Conservation (phyloP, 2,888 invertebrate genomes). For the Acleris holmiana region DNA sequence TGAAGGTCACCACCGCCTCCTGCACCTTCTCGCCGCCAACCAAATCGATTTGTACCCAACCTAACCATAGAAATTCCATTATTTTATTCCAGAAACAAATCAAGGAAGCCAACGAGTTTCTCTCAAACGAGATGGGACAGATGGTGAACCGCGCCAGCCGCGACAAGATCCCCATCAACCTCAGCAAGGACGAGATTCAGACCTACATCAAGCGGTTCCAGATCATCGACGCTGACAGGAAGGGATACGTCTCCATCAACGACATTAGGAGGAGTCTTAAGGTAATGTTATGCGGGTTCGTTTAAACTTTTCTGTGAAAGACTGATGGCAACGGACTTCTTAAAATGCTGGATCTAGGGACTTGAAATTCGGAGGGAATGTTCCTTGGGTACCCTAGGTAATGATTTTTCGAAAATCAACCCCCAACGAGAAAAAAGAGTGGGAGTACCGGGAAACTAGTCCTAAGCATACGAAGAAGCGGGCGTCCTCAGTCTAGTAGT, state of each 20-base stretch:
- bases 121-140: conserved; percentile 98
- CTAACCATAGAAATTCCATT: no score
- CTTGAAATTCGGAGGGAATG: no score
- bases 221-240: conserved; percentile 96
- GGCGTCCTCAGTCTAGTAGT: no score
- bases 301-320: not conserved
- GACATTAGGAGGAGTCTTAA: conserved; percentile 98
- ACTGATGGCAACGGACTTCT: not conserved
- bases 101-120: conserved; percentile 92
- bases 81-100: conserved; percentile 87
- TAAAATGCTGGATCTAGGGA: no score
- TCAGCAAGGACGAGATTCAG: conserved; percentile 97
- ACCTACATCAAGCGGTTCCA: conserved; percentile 97
- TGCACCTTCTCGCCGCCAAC: no score
- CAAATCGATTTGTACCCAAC: no score
- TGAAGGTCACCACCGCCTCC: no score
- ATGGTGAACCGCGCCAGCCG: conserved; percentile 94
- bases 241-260: conserved; percentile 99
- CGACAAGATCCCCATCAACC: conserved; percentile 95
- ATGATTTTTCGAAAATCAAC: no score
- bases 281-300: conserved; percentile 78
- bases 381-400: no score
- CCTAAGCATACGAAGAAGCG: no score
- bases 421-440: no score
- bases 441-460: no score